Evolutionary conservation across 2,113 vertebrate species (phyloP).

Genomic region (Gallinago jamesoni): DNA sequence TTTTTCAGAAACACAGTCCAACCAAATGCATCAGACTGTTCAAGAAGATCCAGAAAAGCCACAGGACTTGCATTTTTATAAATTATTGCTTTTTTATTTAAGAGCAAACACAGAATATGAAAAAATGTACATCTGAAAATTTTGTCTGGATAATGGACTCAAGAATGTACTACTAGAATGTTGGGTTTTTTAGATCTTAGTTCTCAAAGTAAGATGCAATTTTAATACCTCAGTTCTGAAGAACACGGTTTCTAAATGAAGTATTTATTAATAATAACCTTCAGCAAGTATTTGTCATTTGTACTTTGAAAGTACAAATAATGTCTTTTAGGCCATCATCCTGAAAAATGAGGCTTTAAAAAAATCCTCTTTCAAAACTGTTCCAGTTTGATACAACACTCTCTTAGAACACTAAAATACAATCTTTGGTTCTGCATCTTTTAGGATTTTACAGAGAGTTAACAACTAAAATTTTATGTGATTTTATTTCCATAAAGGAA

Average conservation of each 20-base stretch:
- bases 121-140: background rate
- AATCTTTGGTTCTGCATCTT: background rate
- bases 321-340: background rate
- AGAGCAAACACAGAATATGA: background rate
- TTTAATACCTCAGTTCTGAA: background rate
- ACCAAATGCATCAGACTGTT: background rate
- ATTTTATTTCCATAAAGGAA: background rate
- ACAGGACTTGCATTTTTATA: background rate
- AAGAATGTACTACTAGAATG: background rate
- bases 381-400: background rate
- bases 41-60: background rate
- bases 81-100: background rate
- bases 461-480: background rate
- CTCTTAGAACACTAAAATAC: background rate
- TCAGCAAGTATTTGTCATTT: background rate
- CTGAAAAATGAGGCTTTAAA: background rate
- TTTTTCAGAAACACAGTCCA: background rate
- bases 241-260: background rate
- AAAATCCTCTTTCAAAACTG: background rate
- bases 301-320: background rate
- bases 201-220: background rate
- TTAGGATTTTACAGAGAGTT: background rate
- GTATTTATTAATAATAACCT: background rate
- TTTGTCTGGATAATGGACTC: background rate
- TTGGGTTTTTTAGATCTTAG: rapidly evolving